These are phyloP conservation scores for Sebastes vulpes DNA, from an alignment of 2,797 vertebrate genomes.

Conservation along the genomic window DNA sequence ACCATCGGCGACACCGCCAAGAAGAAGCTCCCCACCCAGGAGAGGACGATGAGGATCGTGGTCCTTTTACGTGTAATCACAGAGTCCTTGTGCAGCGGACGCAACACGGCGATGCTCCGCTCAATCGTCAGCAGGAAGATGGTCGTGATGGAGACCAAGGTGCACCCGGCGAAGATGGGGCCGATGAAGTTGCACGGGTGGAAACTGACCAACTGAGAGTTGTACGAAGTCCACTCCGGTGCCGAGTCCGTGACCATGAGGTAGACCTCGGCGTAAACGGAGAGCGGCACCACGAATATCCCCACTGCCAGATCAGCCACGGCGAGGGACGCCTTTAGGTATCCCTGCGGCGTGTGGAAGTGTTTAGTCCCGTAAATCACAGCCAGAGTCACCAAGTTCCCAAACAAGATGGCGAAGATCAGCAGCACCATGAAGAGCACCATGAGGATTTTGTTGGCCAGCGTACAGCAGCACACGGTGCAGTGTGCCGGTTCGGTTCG, in stretches of 20 bases:
- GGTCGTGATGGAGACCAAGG: slow-evolving; percentile 87
- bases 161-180: slow-evolving; percentile 88
- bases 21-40: slow-evolving; percentile 86
- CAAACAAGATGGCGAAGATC: slow-evolving; percentile 81
- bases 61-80: slow-evolving; percentile 86
- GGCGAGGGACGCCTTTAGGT: slow-evolving; percentile 87
- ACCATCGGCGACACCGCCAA: slow-evolving; percentile 83
- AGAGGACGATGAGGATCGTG: slow-evolving; percentile 79
- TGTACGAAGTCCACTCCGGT: slow-evolving; percentile 74
- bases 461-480: slow-evolving; percentile 84
- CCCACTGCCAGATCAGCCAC: slow-evolving; percentile 87
- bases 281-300: slow-evolving; percentile 85
- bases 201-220: slow-evolving; percentile 74
- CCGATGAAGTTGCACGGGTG: slow-evolving; percentile 86
- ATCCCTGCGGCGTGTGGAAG: slow-evolving; percentile 86
- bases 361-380: slow-evolving; percentile 84
- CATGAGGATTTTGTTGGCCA: slow-evolving; percentile 78
- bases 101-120: slow-evolving; percentile 85
- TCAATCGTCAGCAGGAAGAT: slow-evolving; percentile 87
- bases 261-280: slow-evolving; percentile 84
- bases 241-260: slow-evolving; percentile 72
- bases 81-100: slow-evolving; percentile 85
- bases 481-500: slow-evolving; percentile 61
- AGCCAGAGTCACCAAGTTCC: slow-evolving; percentile 85
- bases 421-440: slow-evolving; percentile 86